A percentile compares a stretch with the other conserved stretches of the same genome.
phyloP scores from a whole-genome alignment of 2,113 vertebrate species.

The Sakesphorus luctuosus region DNA sequence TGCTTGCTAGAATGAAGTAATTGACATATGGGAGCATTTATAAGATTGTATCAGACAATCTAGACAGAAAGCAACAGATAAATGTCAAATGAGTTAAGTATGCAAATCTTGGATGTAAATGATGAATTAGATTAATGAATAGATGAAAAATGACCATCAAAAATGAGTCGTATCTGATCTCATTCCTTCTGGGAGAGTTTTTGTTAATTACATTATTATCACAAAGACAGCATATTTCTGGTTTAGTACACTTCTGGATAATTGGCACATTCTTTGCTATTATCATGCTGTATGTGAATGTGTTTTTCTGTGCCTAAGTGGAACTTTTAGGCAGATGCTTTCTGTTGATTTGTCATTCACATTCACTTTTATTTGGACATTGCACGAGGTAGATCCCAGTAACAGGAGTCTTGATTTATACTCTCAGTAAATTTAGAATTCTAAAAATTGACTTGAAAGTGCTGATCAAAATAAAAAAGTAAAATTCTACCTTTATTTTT shows the following conservation, averaged over 20 bases:
- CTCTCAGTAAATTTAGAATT: background rate
- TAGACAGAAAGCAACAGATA: constrained; percentile 43
- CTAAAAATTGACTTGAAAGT: background rate
- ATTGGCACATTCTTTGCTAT: background rate
- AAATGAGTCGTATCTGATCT: background rate
- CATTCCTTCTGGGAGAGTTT: background rate
- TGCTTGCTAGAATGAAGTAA: constrained; percentile 57
- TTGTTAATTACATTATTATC: background rate
- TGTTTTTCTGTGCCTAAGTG: background rate
- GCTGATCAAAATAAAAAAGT: background rate
- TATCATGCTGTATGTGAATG: background rate
- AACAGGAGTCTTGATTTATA: background rate
- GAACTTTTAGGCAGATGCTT: background rate
- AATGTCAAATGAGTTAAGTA: constrained; percentile 3
- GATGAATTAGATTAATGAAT: background rate
- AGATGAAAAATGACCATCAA: background rate
- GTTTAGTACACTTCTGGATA: background rate
- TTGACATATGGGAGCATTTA: constrained; percentile 53
- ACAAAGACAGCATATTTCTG: background rate
- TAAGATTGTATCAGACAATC: background rate
- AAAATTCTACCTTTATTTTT: background rate
- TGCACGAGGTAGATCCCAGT: background rate
- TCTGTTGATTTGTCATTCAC: background rate
- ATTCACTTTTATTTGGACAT: background rate
- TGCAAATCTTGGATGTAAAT: constrained; percentile 19